These are phyloP conservation scores for Glyphotaelius pellucidus DNA, from an alignment of 2,888 invertebrate genomes.

Conservation along the genomic window DNA sequence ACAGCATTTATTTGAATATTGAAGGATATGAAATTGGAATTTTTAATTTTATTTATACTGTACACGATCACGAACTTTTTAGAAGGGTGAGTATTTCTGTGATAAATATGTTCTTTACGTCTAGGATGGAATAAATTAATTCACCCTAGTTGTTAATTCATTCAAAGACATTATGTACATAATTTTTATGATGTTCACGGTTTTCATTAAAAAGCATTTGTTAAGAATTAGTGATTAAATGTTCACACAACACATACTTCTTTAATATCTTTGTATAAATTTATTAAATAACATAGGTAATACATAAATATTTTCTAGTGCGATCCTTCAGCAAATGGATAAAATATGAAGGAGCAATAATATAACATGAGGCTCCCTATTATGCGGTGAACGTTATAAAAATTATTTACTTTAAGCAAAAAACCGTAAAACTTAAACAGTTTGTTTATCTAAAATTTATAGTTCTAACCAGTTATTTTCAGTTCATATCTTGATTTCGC, in stretches of 20 bases:
- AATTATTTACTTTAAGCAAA: no score
- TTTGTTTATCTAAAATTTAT: no score
- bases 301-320: not conserved
- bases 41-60: not conserved
- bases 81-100: not conserved
- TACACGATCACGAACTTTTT: not conserved
- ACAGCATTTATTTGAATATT: not conserved
- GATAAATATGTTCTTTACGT: not conserved
- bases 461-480: no score
- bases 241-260: not conserved
- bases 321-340: not conserved
- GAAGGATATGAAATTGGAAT: not conserved
- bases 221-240: not conserved
- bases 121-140: not conserved
- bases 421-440: no score
- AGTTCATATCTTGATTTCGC: no score
- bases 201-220: not conserved
- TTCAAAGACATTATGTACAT: not conserved
- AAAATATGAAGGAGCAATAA: no score
- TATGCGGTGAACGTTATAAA: no score
- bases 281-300: not conserved
- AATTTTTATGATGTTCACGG: not conserved
- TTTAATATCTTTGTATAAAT: not conserved
- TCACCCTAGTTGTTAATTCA: not conserved
- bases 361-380: no score